Evolutionary conservation across 1,140 invertebrate genomes (phyloP), one percentile per base, ranked within the genome.

Genomic region (Drosophila gunungcola): DNA sequence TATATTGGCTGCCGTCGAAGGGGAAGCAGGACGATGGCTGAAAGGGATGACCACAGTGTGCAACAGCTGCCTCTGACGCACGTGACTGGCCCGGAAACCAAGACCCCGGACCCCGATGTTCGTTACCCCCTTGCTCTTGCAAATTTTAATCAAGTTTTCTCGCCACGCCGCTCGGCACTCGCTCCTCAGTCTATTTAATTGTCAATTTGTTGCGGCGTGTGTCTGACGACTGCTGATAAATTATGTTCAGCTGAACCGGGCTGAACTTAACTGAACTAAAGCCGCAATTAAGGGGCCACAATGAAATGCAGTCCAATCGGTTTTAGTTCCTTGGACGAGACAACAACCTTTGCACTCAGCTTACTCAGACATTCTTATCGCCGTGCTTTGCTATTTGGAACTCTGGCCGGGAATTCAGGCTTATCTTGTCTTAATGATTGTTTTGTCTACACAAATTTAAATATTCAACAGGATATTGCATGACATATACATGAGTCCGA

Each of bases 401-500:
- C 12, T 11, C 9, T 13, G 60, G n/a, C 16, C 57, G 65, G 83
- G 56, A 61, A 39, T 56, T 45, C 65, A 61, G 27, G 45, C 67
- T 73, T 86, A 86, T 88, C 79, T 83, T 77, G 78, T 69, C 84
- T 62, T 86, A 86, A 86, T 83, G 83, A 86, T 86, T 86, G n/a
- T n/a, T n/a, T 88, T 88, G 83, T 83, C 79, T 77, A 88, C 83
- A 88, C 83, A 86, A 63, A 86, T 88, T 86, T 86, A 86, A 86
- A 86, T 86, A 86, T 86, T 88, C 83, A 88, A 83, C 83, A 86
- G 83, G 83, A 86, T 86, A 86, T 86, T 88, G 79, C 83, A 88
- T 86, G 79, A 77, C 76, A 86, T 88, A 82, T 81, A 75, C 82
- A 81, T 82, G 67, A 78, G 56, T 4, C 52, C 58, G 39, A 45